Conservation (phyloP, 2,797 vertebrate species). For the Silurus aristotelis region DNA sequence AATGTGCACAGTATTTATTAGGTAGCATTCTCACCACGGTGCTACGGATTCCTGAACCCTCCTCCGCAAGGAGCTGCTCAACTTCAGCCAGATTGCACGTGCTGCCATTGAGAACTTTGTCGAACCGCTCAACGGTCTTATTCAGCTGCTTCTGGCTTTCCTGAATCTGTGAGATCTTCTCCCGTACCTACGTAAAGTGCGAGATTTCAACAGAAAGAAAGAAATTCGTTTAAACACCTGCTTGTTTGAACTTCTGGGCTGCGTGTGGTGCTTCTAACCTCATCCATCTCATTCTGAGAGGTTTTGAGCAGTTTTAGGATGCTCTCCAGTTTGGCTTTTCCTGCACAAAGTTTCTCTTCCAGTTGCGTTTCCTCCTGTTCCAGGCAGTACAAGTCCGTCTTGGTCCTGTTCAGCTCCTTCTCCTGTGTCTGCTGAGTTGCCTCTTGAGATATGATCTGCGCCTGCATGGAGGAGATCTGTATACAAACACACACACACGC, state of each 20-base stretch:
- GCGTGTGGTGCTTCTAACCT: conserved; percentile 73
- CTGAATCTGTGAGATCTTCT: conserved; percentile 85
- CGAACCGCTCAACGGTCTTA: conserved; percentile 84
- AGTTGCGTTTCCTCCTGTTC: conserved; percentile 92
- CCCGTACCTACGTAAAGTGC: conserved; percentile 77
- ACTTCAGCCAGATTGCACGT: conserved; percentile 81
- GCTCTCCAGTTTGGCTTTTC: conserved; percentile 88
- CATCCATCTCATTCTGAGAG: conserved; percentile 93
- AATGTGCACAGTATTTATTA: no score
- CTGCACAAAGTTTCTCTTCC: conserved; percentile 88
- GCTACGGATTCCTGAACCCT: conserved; percentile 75
- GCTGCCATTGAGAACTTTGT: conserved; percentile 78
- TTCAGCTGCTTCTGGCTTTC: conserved; percentile 85
- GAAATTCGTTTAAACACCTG: not conserved
- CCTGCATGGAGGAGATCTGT: conserved; percentile 91
- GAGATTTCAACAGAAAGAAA: not conserved
- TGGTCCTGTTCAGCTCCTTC: conserved; percentile 85
- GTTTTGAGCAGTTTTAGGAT: conserved; percentile 90
- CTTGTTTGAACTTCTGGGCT: no score
- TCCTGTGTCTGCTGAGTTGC: conserved; percentile 85
- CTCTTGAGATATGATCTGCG: conserved; percentile 91
- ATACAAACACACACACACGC: not conserved
- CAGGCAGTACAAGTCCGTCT: conserved; percentile 83
- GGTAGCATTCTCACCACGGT: conserved; percentile 64
- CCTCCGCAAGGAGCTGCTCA: conserved; percentile 77